Evolutionary conservation across 2,888 invertebrate species (phyloP).

Genomic region (Criorhina ranunculi): DNA sequence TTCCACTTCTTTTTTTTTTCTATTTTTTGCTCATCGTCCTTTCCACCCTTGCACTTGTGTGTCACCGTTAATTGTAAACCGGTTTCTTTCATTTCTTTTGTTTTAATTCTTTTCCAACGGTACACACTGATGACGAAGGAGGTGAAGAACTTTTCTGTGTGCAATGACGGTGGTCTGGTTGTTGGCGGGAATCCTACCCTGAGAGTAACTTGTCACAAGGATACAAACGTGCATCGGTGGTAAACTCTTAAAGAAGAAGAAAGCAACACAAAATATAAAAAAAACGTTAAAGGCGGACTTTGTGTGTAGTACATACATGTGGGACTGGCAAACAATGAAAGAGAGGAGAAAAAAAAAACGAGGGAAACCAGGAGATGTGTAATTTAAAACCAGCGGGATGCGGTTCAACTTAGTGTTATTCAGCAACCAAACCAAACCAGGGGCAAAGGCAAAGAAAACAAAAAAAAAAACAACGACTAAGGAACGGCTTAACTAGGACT

Average conservation of each 20-base stretch:
- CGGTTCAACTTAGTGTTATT: conserved; percentile 47
- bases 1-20: conserved; percentile 3
- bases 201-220: conserved; percentile 63
- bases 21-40: conserved; percentile 37
- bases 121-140: conserved; percentile 1
- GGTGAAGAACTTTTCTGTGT: conserved; percentile 21
- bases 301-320: conserved; percentile 55
- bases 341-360: conserved; percentile 1
- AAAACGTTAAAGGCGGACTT: conserved; percentile 44
- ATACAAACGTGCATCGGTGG: conserved; percentile 59
- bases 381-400: conserved; percentile 71
- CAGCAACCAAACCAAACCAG: conserved; percentile 24
- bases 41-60: conserved; percentile 60
- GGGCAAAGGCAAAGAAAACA: conserved; percentile 15
- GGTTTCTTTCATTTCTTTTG: conserved; percentile 46
- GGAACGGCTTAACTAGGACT: conserved; percentile 13
- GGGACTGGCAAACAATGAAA: conserved; percentile 50
- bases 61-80: conserved; percentile 72
- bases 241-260: conserved; percentile 39
- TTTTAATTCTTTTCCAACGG: conserved; percentile 45
- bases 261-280: conserved; percentile 15
- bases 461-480: conserved; percentile 15
- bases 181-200: conserved; percentile 20
- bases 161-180: conserved; percentile 46
- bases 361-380: conserved; percentile 54